These are phyloP conservation scores for Lissocephala sabroskyi DNA, from an alignment of 2,888 invertebrate genomes.

Conservation along the genomic window DNA sequence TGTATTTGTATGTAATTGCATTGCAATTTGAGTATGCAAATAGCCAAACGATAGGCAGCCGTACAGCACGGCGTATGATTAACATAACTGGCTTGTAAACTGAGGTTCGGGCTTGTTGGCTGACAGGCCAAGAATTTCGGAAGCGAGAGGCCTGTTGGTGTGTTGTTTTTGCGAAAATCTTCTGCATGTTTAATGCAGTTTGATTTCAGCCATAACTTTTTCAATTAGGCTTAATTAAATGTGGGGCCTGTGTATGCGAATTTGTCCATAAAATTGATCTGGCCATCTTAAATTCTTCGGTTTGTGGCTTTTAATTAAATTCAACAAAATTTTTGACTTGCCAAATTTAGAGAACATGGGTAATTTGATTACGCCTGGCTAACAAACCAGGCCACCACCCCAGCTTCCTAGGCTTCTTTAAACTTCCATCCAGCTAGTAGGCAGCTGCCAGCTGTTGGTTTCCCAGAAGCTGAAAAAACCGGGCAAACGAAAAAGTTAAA, in stretches of 20 bases:
- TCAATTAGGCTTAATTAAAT: constrained; percentile 59
- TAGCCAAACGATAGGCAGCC: constrained; percentile 21
- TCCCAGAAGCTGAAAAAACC: constrained; percentile 44
- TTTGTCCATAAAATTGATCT: background rate
- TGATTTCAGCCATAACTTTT: constrained; percentile 55
- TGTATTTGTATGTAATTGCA: constrained; percentile 1
- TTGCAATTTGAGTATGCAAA: constrained; percentile 15
- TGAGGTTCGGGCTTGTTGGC: constrained; percentile 6
- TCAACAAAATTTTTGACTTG: no score
- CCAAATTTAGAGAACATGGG: no score
- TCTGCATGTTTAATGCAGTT: constrained; percentile 56
- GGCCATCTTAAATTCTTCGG: background rate
- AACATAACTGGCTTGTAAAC: constrained; percentile 17
- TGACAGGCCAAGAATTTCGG: constrained; percentile 7
- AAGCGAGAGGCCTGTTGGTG: background rate
- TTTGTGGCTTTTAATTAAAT: constrained; percentile 26
- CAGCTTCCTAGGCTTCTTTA: no score
- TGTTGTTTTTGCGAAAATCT: constrained; percentile 43
- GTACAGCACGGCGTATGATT: constrained; percentile 36
- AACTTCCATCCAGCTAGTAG: constrained; percentile 16
- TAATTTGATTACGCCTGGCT: no score
- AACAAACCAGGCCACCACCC: no score
- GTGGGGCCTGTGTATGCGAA: constrained; percentile 21
- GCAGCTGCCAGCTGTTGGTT: constrained; percentile 33
- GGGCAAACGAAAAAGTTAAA: constrained; percentile 39